These are phyloP conservation scores for Helicorthomorpha holstii DNA, from an alignment of 1,140 invertebrate species.

Conservation along the genomic window DNA sequence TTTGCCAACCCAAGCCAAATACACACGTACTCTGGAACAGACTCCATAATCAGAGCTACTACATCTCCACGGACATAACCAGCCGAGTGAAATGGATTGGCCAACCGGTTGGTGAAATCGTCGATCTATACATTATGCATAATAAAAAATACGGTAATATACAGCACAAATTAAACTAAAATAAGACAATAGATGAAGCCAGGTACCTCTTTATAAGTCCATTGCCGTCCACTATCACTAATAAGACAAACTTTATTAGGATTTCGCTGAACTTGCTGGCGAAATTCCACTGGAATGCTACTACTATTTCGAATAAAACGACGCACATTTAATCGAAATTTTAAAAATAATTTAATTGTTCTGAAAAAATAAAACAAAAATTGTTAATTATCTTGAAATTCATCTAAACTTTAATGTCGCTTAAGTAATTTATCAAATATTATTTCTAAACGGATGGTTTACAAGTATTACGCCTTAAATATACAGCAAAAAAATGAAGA, in stretches of 20 bases:
- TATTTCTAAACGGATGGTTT: no score
- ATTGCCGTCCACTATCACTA: conserved; percentile 54
- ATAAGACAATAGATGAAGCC: no score
- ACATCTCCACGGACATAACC: conserved; percentile 53
- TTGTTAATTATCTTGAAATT: no score
- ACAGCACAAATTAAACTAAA: conserved; percentile 17
- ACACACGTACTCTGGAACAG: conserved; percentile 58
- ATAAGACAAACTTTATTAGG: conserved; percentile 63
- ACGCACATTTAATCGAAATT: no score
- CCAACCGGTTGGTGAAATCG: conserved; percentile 55
- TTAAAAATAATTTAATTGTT: no score
- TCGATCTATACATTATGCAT: conserved; percentile 45
- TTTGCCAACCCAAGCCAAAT: conserved; percentile 76
- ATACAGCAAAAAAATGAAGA: no score
- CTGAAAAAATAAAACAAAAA: no score
- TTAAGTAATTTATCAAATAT: no score
- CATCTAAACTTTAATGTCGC: no score
- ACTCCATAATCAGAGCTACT: conserved; percentile 71
- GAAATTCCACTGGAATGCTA: conserved; percentile 58
- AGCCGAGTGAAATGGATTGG: conserved; percentile 50
- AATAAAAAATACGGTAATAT: neutral
- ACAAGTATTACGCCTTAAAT: no score
- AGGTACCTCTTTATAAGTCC: conserved; percentile 62
- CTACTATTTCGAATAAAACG: no score
- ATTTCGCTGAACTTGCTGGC: conserved; percentile 44